Evolutionary conservation across 1,140 invertebrate species (phyloP).

Genomic region (Chrysopa pallens): DNA sequence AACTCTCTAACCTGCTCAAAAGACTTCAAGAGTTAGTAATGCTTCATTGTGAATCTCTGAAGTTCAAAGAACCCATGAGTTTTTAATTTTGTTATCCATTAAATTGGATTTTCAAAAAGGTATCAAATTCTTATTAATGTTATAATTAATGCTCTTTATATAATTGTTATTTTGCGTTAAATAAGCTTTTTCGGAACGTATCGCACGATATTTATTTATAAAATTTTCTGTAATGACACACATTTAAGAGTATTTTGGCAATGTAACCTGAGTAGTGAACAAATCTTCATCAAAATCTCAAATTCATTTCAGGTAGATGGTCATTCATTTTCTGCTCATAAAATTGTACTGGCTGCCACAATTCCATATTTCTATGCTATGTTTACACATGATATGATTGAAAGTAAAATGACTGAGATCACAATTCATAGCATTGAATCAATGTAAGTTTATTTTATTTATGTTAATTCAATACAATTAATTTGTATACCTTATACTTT

Average conservation of each 20-base stretch:
- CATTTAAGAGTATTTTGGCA: not conserved
- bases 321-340: conserved; percentile 62
- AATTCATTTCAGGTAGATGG: conserved; percentile 47
- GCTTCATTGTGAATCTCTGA: too few relatives aligned
- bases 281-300: conserved; percentile 1
- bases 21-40: too few relatives aligned
- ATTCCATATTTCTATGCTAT: conserved; percentile 87
- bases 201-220: not conserved
- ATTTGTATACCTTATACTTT: conserved; percentile 1
- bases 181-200: too few relatives aligned
- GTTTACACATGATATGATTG: conserved; percentile 80
- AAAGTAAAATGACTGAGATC: conserved; percentile 68
- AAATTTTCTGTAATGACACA: not conserved
- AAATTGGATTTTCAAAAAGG: too few relatives aligned
- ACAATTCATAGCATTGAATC: conserved; percentile 66
- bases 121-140: too few relatives aligned
- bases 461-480: not conserved
- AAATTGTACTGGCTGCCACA: conserved; percentile 68
- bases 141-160: too few relatives aligned
- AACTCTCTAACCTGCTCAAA: too few relatives aligned
- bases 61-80: too few relatives aligned
- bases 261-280: not conserved
- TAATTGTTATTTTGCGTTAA: too few relatives aligned
- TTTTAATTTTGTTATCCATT: too few relatives aligned
- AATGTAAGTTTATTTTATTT: conserved; percentile 28